Base-by-base conservation (phyloP, 1,140 invertebrate species). In the Bombus consobrinus region DNA sequence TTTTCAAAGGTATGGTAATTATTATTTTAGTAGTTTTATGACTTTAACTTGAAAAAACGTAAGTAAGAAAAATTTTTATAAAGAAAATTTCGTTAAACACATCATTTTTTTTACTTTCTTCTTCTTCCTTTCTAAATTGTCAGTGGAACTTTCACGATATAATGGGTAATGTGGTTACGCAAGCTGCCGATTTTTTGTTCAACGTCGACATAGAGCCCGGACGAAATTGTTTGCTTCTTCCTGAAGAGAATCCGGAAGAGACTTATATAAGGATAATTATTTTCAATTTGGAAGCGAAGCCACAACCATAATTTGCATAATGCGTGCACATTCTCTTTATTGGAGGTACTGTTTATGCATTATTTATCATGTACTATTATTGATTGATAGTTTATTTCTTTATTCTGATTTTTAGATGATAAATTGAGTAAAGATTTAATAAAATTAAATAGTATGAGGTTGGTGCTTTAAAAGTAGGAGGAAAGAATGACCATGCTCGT, bases 211-310 rank as follows among this genome's bases (percentile, higher is more conserved):
- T 53, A 37, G 28, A 71, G 4, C 4, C 15, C 8, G 12, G 25
- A 41, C 10, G 66, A 81, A 71, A 81, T 71, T 71, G 32, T 69
- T 78, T 47, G 62, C 64, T n/a, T 15, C 25, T 66, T 68, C 22
- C 62, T 43, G 25, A 41, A 69, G 25, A 66, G 41, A 37, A 43
- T 68, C 32, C 25, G 25, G 10, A 28, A 47, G 15, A 15, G 22
- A 3, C 25, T 82, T 74, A n/a, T 71, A 25, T 64, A 82, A 62
- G 37, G 41, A 41, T 68, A 76, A 66, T 76, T 66, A 66, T 41
- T 75, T 75, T 81, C 78, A 71, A 80, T 69, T 53, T 69, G 13
- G 43, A 53, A 69, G 15, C 25, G 1, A 22, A 79, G 2, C 4
- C 37, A 25, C 9, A 64, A 43, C 25, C 25, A 28, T 43, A 0